phyloP scores from a whole-genome alignment of 2,797 vertebrate genomes.

The Allobates femoralis region DNA sequence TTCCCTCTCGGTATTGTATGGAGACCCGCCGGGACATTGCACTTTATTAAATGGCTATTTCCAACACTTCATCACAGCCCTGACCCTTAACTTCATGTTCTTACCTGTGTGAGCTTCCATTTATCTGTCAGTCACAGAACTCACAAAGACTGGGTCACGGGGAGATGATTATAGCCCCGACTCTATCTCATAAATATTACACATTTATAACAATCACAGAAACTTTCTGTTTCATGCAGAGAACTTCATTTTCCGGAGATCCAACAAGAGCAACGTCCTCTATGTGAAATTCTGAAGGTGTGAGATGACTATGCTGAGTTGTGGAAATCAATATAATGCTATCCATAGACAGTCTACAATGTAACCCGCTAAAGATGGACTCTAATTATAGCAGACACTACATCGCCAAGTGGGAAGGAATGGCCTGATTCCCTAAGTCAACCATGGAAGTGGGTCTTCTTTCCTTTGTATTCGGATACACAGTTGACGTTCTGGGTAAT shows the following conservation, averaged over 20 bases:
- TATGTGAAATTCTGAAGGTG: background rate
- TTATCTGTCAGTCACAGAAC: slow-evolving; percentile 15
- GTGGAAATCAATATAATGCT: no score
- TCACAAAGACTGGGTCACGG: background rate
- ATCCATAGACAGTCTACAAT: no score
- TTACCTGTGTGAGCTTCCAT: background rate
- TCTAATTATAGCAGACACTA: no score
- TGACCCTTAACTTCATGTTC: background rate
- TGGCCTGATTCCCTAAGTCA: no score
- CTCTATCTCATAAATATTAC: background rate
- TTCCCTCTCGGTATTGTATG: background rate
- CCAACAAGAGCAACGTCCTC: background rate
- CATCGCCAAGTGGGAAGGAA: no score
- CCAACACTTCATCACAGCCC: background rate
- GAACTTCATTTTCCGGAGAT: background rate
- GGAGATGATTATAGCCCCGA: background rate
- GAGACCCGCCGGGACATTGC: background rate
- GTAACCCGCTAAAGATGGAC: no score
- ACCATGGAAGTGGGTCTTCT: no score
- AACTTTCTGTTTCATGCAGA: background rate
- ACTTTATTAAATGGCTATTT: background rate
- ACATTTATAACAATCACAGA: background rate
- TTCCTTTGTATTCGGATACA: no score
- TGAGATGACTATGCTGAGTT: background rate
- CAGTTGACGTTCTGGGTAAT: no score